Conservation (phyloP, 2,888 invertebrate species). For the Drosophila meridiana region DNA sequence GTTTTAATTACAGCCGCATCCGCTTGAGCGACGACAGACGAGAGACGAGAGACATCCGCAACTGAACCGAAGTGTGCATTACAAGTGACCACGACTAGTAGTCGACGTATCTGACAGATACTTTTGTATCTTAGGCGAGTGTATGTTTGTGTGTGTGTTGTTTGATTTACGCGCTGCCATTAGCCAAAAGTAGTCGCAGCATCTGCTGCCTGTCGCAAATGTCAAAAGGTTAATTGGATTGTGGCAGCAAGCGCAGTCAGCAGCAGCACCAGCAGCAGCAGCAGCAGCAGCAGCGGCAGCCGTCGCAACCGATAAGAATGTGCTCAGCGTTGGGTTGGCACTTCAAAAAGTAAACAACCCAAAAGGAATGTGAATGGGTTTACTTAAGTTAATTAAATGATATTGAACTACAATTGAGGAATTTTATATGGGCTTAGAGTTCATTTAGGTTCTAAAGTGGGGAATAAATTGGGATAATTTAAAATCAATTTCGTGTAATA, state of each 20-base stretch:
- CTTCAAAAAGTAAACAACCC: slow-evolving; percentile 1
- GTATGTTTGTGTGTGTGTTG: slow-evolving; percentile 14
- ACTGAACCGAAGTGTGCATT: slow-evolving; percentile 20
- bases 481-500: not conserved
- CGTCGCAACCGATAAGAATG: slow-evolving; percentile 29
- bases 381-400: slow-evolving; percentile 11
- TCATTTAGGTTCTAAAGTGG: not conserved
- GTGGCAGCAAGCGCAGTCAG: slow-evolving; percentile 58
- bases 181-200: slow-evolving; percentile 62
- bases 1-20: slow-evolving; percentile 58
- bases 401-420: not conserved
- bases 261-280: not conserved
- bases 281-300: slow-evolving; percentile 3
- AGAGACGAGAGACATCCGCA: slow-evolving; percentile 47
- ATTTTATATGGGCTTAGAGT: not conserved
- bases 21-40: slow-evolving; percentile 36
- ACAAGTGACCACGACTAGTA: slow-evolving; percentile 25
- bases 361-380: slow-evolving; percentile 45
- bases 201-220: slow-evolving; percentile 63
- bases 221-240: slow-evolving; percentile 77
- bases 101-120: slow-evolving; percentile 23
- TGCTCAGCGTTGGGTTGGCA: slow-evolving; percentile 13
- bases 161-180: slow-evolving; percentile 74
- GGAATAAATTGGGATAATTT: not conserved
- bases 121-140: slow-evolving; percentile 9